Percentiles rank a stretch among this genome's conserved stretches.
Conservation (phyloP, 2,797 vertebrate genomes). For the Brachymystax lenok region DNA sequence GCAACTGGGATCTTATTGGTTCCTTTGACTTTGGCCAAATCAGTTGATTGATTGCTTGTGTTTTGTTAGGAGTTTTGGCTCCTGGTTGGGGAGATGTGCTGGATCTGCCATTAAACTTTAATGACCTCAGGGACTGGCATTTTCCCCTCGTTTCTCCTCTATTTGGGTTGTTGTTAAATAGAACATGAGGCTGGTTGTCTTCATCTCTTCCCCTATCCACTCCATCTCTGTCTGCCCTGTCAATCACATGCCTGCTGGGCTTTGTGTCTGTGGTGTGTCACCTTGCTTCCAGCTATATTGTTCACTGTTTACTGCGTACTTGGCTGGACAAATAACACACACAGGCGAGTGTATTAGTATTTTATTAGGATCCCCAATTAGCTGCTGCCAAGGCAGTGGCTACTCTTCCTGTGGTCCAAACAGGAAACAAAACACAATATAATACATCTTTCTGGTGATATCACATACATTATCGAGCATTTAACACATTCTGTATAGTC, state of each 20-base stretch:
- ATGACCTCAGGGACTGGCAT: background rate
- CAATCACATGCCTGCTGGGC: constrained; percentile 27
- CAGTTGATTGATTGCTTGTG: background rate
- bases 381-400: too few species aligned
- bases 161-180: constrained; percentile 14
- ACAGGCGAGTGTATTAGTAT: background rate
- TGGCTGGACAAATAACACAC: background rate
- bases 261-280: constrained; percentile 25
- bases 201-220: constrained; percentile 13
- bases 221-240: constrained; percentile 33
- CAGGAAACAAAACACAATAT: too few species aligned
- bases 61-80: too few species aligned
- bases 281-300: constrained; percentile 36
- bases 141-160: background rate
- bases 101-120: constrained; percentile 4
- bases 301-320: constrained; percentile 1
- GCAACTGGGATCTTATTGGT: background rate
- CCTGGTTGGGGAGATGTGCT: constrained; percentile 1
- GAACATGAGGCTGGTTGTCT: constrained; percentile 14
- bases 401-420: too few species aligned
- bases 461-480: too few species aligned
- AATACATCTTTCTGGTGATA: too few species aligned
- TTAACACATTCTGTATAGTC: too few species aligned
- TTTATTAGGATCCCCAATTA: too few species aligned
- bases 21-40: background rate